Conservation (phyloP, 2,113 vertebrate genomes). For the Pipra filicauda region DNA sequence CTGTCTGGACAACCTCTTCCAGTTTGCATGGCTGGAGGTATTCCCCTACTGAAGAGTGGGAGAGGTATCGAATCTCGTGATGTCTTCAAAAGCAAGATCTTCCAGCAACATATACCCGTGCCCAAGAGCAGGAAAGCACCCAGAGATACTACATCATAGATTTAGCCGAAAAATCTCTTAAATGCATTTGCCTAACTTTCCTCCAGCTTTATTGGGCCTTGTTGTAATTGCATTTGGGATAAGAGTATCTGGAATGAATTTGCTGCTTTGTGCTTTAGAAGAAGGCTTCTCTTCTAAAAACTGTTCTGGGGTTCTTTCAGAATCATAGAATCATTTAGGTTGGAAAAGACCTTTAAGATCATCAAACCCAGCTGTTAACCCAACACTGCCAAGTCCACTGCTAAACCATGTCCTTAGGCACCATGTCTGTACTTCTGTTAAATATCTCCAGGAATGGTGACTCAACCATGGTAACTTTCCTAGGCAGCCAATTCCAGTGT, state of each 20-base stretch:
- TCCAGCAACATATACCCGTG: not conserved
- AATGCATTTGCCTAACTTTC: not conserved
- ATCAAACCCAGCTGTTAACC: not conserved
- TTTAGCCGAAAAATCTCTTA: not conserved
- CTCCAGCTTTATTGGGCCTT: not conserved
- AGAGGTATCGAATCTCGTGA: not conserved
- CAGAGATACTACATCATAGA: not conserved
- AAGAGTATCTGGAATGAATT: not conserved
- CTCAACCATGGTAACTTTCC: not conserved
- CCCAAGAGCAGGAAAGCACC: not conserved
- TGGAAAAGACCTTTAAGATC: not conserved
- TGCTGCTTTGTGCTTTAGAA: not conserved
- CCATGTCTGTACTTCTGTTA: not conserved
- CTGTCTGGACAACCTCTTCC: not conserved
- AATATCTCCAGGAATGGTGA: not conserved
- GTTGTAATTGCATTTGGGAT: not conserved
- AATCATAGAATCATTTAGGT: not conserved
- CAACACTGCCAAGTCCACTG: not conserved
- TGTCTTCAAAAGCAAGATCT: not conserved
- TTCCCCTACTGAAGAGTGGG: not conserved
- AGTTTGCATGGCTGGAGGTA: not conserved
- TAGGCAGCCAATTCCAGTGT: not conserved
- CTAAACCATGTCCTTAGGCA: not conserved
- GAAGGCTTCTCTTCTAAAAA: not conserved
- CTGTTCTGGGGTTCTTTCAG: not conserved